These are phyloP conservation scores for Redunca redunca DNA, from an alignment of 2,113 vertebrate genomes.

Conservation along the genomic window DNA sequence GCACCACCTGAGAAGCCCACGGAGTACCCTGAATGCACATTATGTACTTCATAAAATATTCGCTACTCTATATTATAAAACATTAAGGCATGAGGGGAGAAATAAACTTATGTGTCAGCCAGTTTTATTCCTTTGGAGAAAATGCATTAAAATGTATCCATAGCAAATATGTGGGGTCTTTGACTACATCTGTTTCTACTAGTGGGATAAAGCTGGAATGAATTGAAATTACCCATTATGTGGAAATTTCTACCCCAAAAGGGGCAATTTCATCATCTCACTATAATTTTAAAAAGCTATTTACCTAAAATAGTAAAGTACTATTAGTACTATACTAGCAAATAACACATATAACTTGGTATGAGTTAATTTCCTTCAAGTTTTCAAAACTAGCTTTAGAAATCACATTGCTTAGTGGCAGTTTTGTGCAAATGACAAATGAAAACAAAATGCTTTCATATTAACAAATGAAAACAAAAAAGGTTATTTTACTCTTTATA, in stretches of 20 bases:
- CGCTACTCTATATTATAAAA: slow-evolving; percentile 79
- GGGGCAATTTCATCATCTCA: slow-evolving; percentile 15
- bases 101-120: slow-evolving; percentile 39
- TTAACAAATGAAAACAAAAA: slow-evolving; percentile 27
- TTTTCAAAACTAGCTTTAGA: slow-evolving; percentile 26
- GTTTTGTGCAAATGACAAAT: background rate
- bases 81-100: slow-evolving; percentile 43
- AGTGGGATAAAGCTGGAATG: slow-evolving; percentile 40
- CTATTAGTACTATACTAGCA: background rate
- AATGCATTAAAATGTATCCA: slow-evolving; percentile 68
- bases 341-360: slow-evolving; percentile 12
- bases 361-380: background rate
- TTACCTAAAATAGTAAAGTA: background rate
- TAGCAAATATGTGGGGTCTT: slow-evolving; percentile 58
- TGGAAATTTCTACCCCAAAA: slow-evolving; percentile 58
- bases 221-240: slow-evolving; percentile 39
- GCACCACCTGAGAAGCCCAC: background rate
- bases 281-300: background rate
- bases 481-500: background rate
- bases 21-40: background rate
- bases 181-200: slow-evolving; percentile 68
- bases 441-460: background rate
- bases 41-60: slow-evolving; percentile 53
- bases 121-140: slow-evolving; percentile 70
- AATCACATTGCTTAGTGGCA: background rate